Evolutionary conservation across 2,888 invertebrate genomes (phyloP).

Genomic region (Pollenia angustigena): DNA sequence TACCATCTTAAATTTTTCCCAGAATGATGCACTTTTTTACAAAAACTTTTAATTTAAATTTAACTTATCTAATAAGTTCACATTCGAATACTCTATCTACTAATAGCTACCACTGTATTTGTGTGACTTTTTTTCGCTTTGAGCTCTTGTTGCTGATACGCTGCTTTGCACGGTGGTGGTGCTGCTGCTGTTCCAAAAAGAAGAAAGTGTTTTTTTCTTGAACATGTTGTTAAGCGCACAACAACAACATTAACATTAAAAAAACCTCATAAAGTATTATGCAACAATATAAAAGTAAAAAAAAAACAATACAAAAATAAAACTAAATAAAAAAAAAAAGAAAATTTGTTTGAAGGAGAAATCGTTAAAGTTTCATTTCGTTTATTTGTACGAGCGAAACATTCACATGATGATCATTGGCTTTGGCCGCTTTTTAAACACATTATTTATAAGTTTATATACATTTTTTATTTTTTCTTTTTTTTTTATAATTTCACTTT

Average conservation of each 20-base stretch:
- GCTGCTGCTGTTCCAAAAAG: conserved; percentile 43
- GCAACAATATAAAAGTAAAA: conserved; percentile 59
- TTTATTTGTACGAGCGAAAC: conserved; percentile 42
- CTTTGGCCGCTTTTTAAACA: conserved; percentile 46
- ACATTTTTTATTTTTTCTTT: neutral
- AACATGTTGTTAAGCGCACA: conserved; percentile 35
- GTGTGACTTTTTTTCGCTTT: conserved; percentile 19
- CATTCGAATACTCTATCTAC: neutral
- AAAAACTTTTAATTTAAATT: too few species aligned
- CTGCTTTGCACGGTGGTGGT: conserved; percentile 3
- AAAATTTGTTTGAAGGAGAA: conserved; percentile 70
- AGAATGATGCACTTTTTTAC: too few species aligned
- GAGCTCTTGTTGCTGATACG: neutral
- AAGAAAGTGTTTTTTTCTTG: conserved; percentile 60
- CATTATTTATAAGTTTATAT: conserved; percentile 17
- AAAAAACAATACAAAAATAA: conserved; percentile 20
- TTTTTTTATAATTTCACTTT: conserved; percentile 56
- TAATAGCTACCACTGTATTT: neutral
- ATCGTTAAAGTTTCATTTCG: conserved; percentile 70
- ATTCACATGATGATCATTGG: conserved; percentile 63
- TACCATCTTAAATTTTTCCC: too few species aligned
- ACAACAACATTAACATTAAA: conserved; percentile 6
- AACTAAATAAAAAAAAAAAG: conserved; percentile 38
- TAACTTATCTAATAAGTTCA: too few species aligned
- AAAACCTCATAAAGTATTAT: conserved; percentile 58